Percentiles rank a stretch among this genome's conserved stretches.
These are phyloP conservation scores for Lithobius niger DNA, from an alignment of 1,140 invertebrate genomes.

Conservation along the genomic window DNA sequence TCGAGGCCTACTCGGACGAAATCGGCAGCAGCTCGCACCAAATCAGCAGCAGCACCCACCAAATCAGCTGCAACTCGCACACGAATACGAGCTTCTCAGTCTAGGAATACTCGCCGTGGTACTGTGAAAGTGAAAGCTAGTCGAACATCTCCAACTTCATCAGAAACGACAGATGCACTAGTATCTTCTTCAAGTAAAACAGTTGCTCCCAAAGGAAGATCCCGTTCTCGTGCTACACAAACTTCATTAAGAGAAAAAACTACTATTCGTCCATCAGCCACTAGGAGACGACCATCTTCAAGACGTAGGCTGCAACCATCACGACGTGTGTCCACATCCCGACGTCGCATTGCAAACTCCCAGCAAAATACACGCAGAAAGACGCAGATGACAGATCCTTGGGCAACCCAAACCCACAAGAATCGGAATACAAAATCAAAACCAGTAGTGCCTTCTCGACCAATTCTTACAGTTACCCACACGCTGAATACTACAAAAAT, in stretches of 20 bases:
- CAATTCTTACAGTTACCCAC: constrained; percentile 7
- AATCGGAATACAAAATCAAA: background rate
- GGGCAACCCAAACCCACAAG: background rate
- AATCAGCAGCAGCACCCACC: background rate
- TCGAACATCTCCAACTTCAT: background rate
- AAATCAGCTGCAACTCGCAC: background rate
- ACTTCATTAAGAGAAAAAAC: background rate
- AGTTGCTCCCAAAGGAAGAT: background rate
- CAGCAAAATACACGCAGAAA: background rate
- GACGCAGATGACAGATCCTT: background rate
- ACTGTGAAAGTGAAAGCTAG: background rate
- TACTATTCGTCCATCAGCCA: background rate
- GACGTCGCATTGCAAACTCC: background rate
- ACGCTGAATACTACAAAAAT: constrained; percentile 10
- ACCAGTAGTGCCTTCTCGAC: background rate
- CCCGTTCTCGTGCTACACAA: background rate
- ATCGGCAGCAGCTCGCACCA: background rate
- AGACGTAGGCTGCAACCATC: background rate
- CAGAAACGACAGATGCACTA: background rate
- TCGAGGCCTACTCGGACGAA: background rate
- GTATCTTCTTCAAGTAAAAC: background rate
- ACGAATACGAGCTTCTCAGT: too few species aligned
- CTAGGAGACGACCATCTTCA: background rate
- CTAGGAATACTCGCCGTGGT: background rate
- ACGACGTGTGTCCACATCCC: background rate